A percentile compares a stretch with the other conserved stretches of the same genome.
Evolutionary conservation across 2,797 vertebrate genomes (phyloP).

Genomic region (Alcedo atthis): DNA sequence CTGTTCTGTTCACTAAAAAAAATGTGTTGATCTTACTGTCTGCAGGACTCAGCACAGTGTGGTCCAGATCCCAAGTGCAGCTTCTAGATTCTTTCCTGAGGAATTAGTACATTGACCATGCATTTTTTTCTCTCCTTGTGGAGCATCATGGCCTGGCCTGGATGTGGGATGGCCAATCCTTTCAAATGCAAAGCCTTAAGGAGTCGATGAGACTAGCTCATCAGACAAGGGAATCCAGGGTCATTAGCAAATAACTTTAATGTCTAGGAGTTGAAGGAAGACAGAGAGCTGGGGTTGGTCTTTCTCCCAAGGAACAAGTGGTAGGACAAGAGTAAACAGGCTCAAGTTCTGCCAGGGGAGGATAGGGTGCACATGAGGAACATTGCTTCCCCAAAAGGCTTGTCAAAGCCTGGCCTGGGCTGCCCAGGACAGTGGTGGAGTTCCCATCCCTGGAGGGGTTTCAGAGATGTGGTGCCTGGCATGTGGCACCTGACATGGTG

Average conservation of each 20-base stretch:
- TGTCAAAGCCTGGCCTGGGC: too few relatives aligned
- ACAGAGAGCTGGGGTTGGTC: too few relatives aligned
- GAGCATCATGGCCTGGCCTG: background rate
- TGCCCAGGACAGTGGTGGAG: too few relatives aligned
- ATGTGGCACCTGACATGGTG: too few relatives aligned
- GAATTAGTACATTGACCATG: accelerated
- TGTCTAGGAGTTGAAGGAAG: background rate
- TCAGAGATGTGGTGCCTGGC: too few relatives aligned
- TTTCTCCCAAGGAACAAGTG: too few relatives aligned
- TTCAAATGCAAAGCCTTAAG: background rate
- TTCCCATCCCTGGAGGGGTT: too few relatives aligned
- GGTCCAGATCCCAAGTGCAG: background rate
- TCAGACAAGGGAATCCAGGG: accelerated
- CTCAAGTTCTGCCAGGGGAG: too few relatives aligned
- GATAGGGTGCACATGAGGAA: too few relatives aligned
- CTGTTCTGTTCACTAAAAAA: background rate
- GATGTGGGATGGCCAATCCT: background rate
- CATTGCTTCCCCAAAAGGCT: too few relatives aligned
- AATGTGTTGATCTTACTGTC: background rate
- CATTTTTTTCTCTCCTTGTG: background rate
- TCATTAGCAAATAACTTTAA: too few relatives aligned
- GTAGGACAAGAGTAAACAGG: too few relatives aligned
- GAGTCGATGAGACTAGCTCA: background rate
- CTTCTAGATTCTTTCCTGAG: background rate
- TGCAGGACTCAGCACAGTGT: accelerated